A percentile compares a stretch with the other conserved stretches of the same genome.
These are phyloP conservation scores for Syrmaticus mikado DNA, from an alignment of 2,113 vertebrate species.

Conservation along the genomic window DNA sequence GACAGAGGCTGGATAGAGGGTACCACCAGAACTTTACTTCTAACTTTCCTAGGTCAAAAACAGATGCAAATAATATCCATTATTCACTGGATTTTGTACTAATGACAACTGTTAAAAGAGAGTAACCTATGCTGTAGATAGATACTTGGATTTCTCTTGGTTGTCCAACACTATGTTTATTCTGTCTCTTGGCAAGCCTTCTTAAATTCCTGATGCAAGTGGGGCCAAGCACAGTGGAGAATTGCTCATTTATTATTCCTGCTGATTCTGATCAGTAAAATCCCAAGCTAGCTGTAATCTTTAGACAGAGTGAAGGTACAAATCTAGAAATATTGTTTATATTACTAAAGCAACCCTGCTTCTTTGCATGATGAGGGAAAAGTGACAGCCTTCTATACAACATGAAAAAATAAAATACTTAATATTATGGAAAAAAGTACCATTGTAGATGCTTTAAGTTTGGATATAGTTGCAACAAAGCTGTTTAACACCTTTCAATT, in stretches of 20 bases:
- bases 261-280: background rate
- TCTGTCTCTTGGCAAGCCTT: background rate
- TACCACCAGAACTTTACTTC: background rate
- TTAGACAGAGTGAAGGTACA: background rate
- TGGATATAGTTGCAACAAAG: background rate
- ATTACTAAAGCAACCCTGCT: background rate
- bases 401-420: background rate
- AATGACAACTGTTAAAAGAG: background rate
- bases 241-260: background rate
- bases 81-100: background rate
- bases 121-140: background rate
- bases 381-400: background rate
- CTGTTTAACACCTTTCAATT: background rate
- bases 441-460: background rate
- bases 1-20: background rate
- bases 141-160: background rate
- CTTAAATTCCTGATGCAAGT: background rate
- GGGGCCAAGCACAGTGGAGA: background rate
- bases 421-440: background rate
- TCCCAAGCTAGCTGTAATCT: background rate
- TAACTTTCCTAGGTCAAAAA: constrained; percentile 29
- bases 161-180: background rate
- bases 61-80: constrained; percentile 23
- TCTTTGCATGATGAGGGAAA: background rate
- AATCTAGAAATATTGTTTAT: background rate